phyloP scores from a whole-genome alignment of 2,797 vertebrate genomes.

The Oreortyx pictus region DNA sequence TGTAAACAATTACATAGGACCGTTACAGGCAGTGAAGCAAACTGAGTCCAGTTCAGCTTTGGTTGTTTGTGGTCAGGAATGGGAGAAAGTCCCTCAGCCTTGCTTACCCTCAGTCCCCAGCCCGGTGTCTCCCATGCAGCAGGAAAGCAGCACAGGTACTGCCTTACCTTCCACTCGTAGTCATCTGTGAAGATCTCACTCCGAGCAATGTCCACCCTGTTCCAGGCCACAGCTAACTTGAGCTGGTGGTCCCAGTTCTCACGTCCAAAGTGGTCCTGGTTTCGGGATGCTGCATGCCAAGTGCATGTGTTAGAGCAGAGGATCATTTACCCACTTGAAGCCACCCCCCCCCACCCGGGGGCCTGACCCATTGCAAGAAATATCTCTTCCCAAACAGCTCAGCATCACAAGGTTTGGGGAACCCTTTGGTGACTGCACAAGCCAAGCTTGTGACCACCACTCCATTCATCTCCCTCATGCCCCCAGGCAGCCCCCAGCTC shows the following conservation, averaged over 20 bases:
- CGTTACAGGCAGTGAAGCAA: not conserved
- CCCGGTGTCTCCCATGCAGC: not conserved
- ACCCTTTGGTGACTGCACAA: not conserved
- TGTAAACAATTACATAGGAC: not conserved
- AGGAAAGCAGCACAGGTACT: not conserved
- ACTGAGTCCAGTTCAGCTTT: not conserved
- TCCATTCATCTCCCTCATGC: not conserved
- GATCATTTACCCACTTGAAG: not conserved
- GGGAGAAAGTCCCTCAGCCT: no score
- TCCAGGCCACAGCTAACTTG: constrained; percentile 95
- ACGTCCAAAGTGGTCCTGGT: constrained; percentile 77
- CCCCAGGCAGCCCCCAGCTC: not conserved
- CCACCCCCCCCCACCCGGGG: no score
- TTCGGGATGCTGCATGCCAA: constrained; percentile 83
- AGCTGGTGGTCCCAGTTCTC: constrained; percentile 90
- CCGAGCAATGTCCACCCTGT: constrained; percentile 93
- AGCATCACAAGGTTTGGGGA: not conserved
- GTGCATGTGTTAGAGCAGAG: not conserved
- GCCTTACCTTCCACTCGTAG: constrained; percentile 89
- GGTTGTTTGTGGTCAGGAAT: not conserved
- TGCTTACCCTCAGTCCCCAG: not conserved
- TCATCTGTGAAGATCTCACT: constrained; percentile 94
- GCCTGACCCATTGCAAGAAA: not conserved
- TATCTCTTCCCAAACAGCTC: not conserved
- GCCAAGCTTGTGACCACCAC: not conserved